phyloP scores from a whole-genome alignment of 2,797 vertebrate species.

The Limnodromus scolopaceus region DNA sequence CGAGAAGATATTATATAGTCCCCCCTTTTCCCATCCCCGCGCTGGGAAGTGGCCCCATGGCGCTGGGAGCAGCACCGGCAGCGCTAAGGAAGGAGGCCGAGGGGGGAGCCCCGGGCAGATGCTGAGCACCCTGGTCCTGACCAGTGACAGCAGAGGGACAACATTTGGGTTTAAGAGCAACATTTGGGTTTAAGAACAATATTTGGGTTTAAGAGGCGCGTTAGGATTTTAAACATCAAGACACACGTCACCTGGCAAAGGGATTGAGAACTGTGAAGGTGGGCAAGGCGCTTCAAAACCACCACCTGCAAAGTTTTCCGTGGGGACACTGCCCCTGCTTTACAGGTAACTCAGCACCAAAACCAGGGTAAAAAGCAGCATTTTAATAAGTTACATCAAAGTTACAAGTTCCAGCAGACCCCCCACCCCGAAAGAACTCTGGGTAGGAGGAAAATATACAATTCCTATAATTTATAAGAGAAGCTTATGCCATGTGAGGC shows the following conservation, averaged over 20 bases:
- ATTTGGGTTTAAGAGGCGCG: rapidly evolving
- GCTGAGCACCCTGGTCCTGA: rapidly evolving
- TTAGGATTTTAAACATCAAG: not conserved
- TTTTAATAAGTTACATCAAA: not conserved
- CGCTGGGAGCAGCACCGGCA: rapidly evolving
- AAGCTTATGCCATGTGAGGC: not conserved
- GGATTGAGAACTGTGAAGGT: rapidly evolving
- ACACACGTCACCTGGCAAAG: rapidly evolving
- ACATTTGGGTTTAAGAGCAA: rapidly evolving
- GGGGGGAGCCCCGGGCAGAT: rapidly evolving
- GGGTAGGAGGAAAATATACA: not conserved
- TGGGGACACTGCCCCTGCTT: rapidly evolving
- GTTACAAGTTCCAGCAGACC: not conserved
- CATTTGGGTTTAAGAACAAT: no score
- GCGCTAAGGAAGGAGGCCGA: not conserved
- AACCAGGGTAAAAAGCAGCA: not conserved
- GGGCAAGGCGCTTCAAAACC: not conserved
- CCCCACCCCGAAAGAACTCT: not conserved
- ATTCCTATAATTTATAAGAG: not conserved
- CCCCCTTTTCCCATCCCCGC: not conserved
- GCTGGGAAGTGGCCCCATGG: rapidly evolving
- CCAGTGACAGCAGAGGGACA: rapidly evolving
- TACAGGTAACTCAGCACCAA: not conserved
- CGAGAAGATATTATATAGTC: not conserved
- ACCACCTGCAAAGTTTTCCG: rapidly evolving